Percentiles rank a stretch among this genome's conserved stretches.
These are phyloP conservation scores for Polyploca ridens DNA, from an alignment of 2,888 invertebrate species.

Conservation along the genomic window DNA sequence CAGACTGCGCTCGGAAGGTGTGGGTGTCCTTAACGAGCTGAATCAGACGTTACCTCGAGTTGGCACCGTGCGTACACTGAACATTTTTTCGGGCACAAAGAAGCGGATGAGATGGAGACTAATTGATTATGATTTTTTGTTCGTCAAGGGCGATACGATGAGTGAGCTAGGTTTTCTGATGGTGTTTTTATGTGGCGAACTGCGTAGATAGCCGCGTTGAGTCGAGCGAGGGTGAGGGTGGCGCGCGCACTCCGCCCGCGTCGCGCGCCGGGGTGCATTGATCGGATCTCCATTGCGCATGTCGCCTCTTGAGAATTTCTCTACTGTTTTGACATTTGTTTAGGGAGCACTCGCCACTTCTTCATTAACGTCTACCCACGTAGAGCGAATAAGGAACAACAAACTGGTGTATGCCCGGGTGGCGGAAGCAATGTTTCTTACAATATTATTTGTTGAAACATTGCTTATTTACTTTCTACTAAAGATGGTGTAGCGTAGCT, in stretches of 20 bases:
- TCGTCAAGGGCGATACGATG: constrained; percentile 63
- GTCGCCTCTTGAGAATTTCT: constrained; percentile 58
- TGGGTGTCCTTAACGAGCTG: constrained; percentile 81
- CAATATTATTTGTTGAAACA: background rate
- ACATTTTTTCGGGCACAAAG: constrained; percentile 46
- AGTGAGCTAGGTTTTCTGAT: constrained; percentile 55
- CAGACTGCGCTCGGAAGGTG: constrained; percentile 47
- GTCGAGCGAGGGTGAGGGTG: constrained; percentile 55
- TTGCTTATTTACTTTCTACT: background rate
- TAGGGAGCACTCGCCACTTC: constrained; percentile 29
- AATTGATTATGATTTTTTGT: constrained; percentile 49
- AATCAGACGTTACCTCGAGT: constrained; percentile 69
- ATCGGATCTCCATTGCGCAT: constrained; percentile 78
- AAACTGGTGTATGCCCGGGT: background rate
- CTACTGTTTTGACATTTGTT: constrained; percentile 71
- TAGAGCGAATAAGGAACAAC: background rate
- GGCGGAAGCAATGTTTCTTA: background rate
- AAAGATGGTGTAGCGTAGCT: background rate
- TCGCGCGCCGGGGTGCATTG: constrained; percentile 67
- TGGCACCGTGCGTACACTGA: constrained; percentile 41
- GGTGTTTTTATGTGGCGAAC: constrained; percentile 73
- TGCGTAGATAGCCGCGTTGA: constrained; percentile 69
- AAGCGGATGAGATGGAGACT: constrained; percentile 40
- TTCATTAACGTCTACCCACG: constrained; percentile 19
- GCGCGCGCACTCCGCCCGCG: constrained; percentile 69